Evolutionary conservation across 2,888 invertebrate species (phyloP), one percentile per base, ranked within the genome.

Genomic region (Andricus curvator): DNA sequence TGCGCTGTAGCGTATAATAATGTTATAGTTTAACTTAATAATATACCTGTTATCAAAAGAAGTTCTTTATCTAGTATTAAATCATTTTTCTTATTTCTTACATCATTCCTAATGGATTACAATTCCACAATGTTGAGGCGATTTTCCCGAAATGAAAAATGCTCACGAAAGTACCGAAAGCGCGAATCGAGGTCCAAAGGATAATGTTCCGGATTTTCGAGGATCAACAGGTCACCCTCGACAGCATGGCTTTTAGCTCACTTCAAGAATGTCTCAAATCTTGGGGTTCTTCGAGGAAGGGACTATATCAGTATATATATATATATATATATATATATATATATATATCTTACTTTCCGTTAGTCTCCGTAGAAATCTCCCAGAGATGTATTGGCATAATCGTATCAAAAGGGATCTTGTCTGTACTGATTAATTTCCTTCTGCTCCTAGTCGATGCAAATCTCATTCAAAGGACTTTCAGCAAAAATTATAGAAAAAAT

Each of bases 401-500:
- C 89, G 88, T 84, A 88, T 88, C 87, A 88, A 81, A 81, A 65
- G 62, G 84, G 85, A 87, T 87, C 88, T 88, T 85, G 84, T 84
- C 84, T 86, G 81, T 82, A 84, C 83, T 84, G 85, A 88, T 87
- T 87, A 88, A 86, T 87, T 87, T 86, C 64, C 78, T 65, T 78
- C 44, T 29, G n/a, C 29, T 44, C 2, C 78, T 65, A 48, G 48
- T 48, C 65, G 51, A 78, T 33, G 48, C 65, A 78, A 78, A 78
- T 66, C 64, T 41, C 25, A 20, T 51, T 65, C 41, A 65, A 66
- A 65, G n/a, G 66, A 48, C 22, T 65, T 64, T 51, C 66, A 29
- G n/a, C 11, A 67, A 67, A 67, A 41, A n/a, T 29, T 37, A 41
- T 8, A 37, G n/a, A 37, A 67, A 67, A 65, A 20, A 65, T 33